Percentiles rank a stretch among this genome's conserved stretches.
Evolutionary conservation across 2,888 invertebrate genomes (phyloP).

Genomic region (Synergus itoensis): DNA sequence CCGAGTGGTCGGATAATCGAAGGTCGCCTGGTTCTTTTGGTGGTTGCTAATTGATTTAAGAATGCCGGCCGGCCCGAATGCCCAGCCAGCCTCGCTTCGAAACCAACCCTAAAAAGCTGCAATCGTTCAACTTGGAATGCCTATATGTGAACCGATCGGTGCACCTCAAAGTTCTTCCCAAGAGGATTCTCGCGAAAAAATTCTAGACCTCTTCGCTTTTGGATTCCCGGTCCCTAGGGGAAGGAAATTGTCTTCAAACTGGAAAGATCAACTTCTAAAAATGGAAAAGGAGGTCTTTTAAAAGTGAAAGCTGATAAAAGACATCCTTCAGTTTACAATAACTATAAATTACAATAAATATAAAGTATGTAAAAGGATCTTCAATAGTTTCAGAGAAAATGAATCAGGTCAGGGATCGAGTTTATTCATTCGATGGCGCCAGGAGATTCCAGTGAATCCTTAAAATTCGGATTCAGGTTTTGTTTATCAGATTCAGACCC

Average conservation of each 20-base stretch:
- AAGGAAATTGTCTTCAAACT: not conserved
- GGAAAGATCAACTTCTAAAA: slow-evolving; percentile 12
- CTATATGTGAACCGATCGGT: slow-evolving; percentile 45
- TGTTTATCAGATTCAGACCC: slow-evolving; percentile 19
- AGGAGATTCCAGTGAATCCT: slow-evolving; percentile 12
- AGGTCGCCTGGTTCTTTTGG: slow-evolving; percentile 72
- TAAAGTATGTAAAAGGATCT: not conserved
- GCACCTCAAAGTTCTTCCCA: slow-evolving; percentile 39
- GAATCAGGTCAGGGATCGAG: not conserved
- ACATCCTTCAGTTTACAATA: not conserved
- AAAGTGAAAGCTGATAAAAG: slow-evolving; percentile 20
- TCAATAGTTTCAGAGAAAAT: not conserved
- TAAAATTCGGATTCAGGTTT: slow-evolving; percentile 16
- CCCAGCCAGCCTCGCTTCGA: slow-evolving; percentile 46
- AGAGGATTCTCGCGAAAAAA: slow-evolving; percentile 8
- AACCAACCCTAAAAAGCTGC: slow-evolving; percentile 51
- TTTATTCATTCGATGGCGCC: slow-evolving; percentile 20
- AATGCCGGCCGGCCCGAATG: slow-evolving; percentile 48
- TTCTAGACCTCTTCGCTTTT: not conserved
- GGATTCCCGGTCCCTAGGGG: not conserved
- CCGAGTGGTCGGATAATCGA: slow-evolving; percentile 66
- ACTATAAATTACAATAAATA: not conserved
- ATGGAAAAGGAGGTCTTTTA: slow-evolving; percentile 13
- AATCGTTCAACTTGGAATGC: slow-evolving; percentile 49
- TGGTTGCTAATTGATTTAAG: slow-evolving; percentile 71